Evolutionary conservation across 2,113 vertebrate species (phyloP), one percentile per base, ranked within the genome.

Genomic region (Etheostoma cragini): DNA sequence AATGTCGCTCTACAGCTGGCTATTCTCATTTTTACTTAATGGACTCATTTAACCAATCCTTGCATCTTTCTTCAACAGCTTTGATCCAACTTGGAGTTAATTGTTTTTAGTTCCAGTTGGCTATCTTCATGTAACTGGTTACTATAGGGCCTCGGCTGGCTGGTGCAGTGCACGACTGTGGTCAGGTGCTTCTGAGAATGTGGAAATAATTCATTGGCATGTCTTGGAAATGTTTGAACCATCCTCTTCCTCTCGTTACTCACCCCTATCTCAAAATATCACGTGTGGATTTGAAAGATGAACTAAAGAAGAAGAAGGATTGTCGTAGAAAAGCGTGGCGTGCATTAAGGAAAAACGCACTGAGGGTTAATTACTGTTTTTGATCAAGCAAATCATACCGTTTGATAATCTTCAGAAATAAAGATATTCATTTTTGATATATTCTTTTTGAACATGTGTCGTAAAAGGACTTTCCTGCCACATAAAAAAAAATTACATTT

Each of bases 131-230:
- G 22, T 45, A 56, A 75, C 35, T 50, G 58, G 50, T 47, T 62
- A 56, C n/a, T 26, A 42, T 17, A 62, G 16, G 45, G 69, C 16
- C 75, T 80, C 38, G 24, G 70, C 81, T 82, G 80, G 60, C 64
- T 81, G 69, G 16, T 3, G 62, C 57, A 24, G 21, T 26, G 53
- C 57, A 30, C 21, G n/a, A 49, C 62, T 82, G 78, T 33, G 74
- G 84, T 91, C 87, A 90, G 77, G 87, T 91, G 86, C 78, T 80
- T 77, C 72, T 86, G 26, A 81, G 75, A 80, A 67, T 50, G 38
- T 76, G 84, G 84, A 89, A 89, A 88, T 60, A 78, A 78, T 84
- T 85, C 76, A 67, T 71, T 53, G 69, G 57, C 77, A 76, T 35
- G 69, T 79, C 79, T 85, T 89, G 87, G 84, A 89, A 91, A 92